Evolutionary conservation across 2,888 invertebrate species (phyloP), one percentile per base, ranked within the genome.

Genomic region (Lamproptera curius): DNA sequence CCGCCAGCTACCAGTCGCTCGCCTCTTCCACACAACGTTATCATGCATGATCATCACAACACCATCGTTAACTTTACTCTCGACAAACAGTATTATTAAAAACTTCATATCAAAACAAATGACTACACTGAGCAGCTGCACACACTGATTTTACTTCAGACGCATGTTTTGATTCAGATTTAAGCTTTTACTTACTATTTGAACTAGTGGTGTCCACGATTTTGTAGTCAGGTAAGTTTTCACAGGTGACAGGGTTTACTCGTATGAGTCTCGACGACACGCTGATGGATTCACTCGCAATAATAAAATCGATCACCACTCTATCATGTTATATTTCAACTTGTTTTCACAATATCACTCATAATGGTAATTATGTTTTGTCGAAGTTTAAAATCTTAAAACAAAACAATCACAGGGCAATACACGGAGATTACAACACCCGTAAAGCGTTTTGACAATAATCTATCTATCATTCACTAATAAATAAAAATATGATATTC

Each of bases 391-490:
- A 62, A 71, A 74, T 76, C 72, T 76, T 71, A 60, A 70, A 78
- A 79, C 75, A 76, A 83, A 84, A 83, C 76, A 83, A 84, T 84
- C 84, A 84, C 84, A 78, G 73, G 66, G 71, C 79, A 82, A 81
- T 71, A 70, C 75, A 77, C 70, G 70, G 72, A 76, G 73, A 78
- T 75, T 81, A 73, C 64, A 69, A 68, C 72, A 73, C 69, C 65
- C 65, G 66, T 69, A 67, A 65, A 75, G 74, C 75, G 78, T 73
- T 69, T 75, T 74, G 76, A 72, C 61, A 80, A 83, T 76, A 84
- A 76, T 85, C 66, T 79, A 75, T 76, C 85, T 85, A 85, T 73
- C 57, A 79, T 86, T 84, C 82, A 85, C 86, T 85, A 85, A 76
- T 84, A 85, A 85, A 86, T 86, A 86, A 83, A 79, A 70, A 77